These are phyloP conservation scores for Umimayanthus kanabou DNA, from an alignment of 92 coral and sea anemone species.

Conservation along the genomic window DNA sequence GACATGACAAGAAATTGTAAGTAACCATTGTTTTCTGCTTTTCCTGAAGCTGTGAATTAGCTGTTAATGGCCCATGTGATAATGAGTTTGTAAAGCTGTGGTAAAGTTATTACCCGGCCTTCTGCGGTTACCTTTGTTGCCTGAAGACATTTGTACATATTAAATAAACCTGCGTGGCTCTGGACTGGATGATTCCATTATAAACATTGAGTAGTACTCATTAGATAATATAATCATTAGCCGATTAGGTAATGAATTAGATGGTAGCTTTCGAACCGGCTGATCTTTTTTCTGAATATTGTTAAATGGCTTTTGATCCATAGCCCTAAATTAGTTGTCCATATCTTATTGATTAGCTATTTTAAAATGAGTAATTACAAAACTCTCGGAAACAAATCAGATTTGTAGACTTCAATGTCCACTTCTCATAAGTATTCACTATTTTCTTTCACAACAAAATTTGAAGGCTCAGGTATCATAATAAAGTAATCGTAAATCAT, in stretches of 20 bases:
- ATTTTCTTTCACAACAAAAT: not conserved
- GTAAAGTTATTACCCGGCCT: not conserved
- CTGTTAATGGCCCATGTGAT: not conserved
- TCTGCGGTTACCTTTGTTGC: not conserved
- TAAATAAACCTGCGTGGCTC: not conserved
- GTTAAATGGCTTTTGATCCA: not conserved
- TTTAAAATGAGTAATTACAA: not conserved
- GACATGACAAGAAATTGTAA: constrained; percentile 7
- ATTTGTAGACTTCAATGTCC: not conserved
- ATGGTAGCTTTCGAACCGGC: not conserved
- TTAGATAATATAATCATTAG: not conserved
- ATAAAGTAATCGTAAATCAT: not conserved
- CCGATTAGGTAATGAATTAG: no score
- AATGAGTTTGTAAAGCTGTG: not conserved
- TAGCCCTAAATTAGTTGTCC: not conserved
- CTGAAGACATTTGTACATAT: not conserved
- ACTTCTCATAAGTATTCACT: not conserved
- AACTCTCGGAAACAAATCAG: not conserved
- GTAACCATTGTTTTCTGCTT: constrained; percentile 8
- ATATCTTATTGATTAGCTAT: not conserved
- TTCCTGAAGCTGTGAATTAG: constrained; percentile 33
- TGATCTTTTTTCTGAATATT: not conserved
- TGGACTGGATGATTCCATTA: not conserved
- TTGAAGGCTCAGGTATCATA: not conserved
- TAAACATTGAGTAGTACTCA: not conserved